Evolutionary conservation across 2,797 vertebrate species (phyloP).

Genomic region (Tamandua tetradactyla): DNA sequence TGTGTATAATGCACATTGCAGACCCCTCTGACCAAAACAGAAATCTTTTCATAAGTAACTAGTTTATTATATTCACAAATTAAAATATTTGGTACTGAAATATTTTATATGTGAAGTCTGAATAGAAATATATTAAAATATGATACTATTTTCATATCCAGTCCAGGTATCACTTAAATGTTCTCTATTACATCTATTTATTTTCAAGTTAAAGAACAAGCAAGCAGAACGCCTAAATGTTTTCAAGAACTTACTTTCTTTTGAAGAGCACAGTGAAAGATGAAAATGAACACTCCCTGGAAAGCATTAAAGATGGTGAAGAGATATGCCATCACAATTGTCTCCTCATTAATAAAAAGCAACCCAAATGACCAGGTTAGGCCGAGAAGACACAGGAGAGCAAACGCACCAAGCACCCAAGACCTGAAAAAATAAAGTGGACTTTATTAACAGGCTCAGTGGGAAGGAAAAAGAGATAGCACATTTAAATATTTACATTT

Average conservation of each 20-base stretch:
- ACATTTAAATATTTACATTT: constrained; percentile 81
- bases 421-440: constrained; percentile 89
- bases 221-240: not conserved
- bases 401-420: constrained; percentile 98
- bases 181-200: not conserved
- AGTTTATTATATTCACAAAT: not conserved
- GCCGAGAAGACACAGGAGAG: constrained; percentile 95
- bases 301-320: constrained; percentile 99
- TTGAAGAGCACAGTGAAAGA: constrained; percentile 98
- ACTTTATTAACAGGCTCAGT: constrained; percentile 76
- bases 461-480: constrained; percentile 1
- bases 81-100: not conserved
- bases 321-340: constrained; percentile 97
- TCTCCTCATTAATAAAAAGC: constrained; percentile 97
- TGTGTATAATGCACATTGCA: constrained; percentile 17
- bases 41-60: not conserved
- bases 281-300: constrained; percentile 99
- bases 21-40: not conserved
- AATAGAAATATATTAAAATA: not conserved
- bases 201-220: constrained; percentile 4
- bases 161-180: not conserved
- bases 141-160: not conserved
- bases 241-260: constrained; percentile 93
- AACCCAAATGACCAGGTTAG: constrained; percentile 98
- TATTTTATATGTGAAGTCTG: not conserved